Evolutionary conservation across 2,113 vertebrate species (phyloP).

Genomic region (Corapipo altera): DNA sequence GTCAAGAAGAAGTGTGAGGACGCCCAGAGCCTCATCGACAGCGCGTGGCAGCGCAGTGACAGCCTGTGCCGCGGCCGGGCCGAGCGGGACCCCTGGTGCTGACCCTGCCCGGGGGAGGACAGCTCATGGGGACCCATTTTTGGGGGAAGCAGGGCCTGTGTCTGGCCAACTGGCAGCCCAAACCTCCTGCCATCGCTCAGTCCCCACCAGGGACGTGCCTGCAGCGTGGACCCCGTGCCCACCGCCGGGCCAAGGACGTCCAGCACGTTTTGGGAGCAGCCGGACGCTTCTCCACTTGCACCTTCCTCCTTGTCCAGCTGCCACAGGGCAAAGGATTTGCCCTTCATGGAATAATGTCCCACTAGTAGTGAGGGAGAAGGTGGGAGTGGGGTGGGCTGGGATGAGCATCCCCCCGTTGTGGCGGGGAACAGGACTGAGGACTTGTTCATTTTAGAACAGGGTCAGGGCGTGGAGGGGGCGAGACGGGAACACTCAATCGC

Average conservation of each 20-base stretch:
- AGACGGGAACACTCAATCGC: not conserved
- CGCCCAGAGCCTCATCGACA: slow-evolving; percentile 87
- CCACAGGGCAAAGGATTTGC: not conserved
- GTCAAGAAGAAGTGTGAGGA: slow-evolving; percentile 85
- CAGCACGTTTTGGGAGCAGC: accelerated
- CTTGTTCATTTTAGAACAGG: slow-evolving; percentile 29
- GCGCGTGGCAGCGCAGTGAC: slow-evolving; percentile 93
- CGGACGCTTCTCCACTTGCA: accelerated
- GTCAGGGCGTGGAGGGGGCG: not conserved
- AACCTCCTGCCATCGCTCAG: not conserved
- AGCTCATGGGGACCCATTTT: accelerated
- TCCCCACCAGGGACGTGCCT: not conserved
- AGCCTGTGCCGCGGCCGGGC: slow-evolving; percentile 91
- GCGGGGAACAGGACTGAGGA: not conserved
- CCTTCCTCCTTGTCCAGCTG: not conserved
- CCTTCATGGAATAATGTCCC: not conserved
- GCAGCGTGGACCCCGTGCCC: accelerated
- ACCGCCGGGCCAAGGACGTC: accelerated
- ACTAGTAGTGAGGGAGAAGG: not conserved
- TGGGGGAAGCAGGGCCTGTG: not conserved
- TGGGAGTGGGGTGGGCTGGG: not conserved
- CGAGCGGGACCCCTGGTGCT: slow-evolving; percentile 94
- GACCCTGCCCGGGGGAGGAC: not conserved
- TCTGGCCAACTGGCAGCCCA: not conserved
- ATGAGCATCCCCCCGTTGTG: accelerated